Conservation (phyloP, 2,888 invertebrate genomes). For the Caenorhabditis doughertyi region DNA sequence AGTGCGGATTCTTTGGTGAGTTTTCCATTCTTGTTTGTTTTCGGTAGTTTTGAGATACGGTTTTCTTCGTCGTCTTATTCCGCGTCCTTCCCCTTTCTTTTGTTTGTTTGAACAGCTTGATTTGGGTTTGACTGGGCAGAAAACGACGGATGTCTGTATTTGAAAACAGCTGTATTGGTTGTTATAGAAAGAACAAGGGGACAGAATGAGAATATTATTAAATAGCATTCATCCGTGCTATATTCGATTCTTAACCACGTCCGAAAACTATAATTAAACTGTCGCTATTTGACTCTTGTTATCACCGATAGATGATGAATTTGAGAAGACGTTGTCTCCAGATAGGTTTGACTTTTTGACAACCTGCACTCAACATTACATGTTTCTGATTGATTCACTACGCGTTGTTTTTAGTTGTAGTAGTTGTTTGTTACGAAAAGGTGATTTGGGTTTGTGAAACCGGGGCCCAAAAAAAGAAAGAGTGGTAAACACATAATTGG, state of each 20-base stretch:
- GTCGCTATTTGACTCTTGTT: not conserved
- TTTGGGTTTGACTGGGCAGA: slow-evolving; percentile 34
- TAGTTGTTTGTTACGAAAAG: not conserved
- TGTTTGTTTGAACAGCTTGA: slow-evolving; percentile 60
- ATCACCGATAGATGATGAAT: slow-evolving; percentile 27
- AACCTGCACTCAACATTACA: slow-evolving; percentile 10
- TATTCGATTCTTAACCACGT: no score
- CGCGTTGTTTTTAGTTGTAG: not conserved
- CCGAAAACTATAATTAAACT: no score
- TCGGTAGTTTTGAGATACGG: slow-evolving; percentile 17
- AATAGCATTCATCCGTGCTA: no score
- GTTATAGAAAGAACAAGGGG: not conserved
- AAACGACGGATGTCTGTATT: slow-evolving; percentile 25
- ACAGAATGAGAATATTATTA: not conserved
- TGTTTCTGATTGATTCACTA: slow-evolving; percentile 31
- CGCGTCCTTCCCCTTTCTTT: slow-evolving; percentile 5
- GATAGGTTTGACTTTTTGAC: slow-evolving; percentile 10
- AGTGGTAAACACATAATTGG: slow-evolving; percentile 29
- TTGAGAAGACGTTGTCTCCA: slow-evolving; percentile 17
- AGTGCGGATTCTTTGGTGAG: slow-evolving; percentile 63
- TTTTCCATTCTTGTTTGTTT: slow-evolving; percentile 29
- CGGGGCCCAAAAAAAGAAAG: slow-evolving; percentile 11
- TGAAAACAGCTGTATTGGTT: slow-evolving; percentile 30
- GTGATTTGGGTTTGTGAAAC: slow-evolving; percentile 23
- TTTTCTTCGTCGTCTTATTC: slow-evolving; percentile 18